A percentile compares a stretch with the other conserved stretches of the same genome.
phyloP scores from a whole-genome alignment of 1,140 invertebrate species.

The Lepidurus arcticus region DNA sequence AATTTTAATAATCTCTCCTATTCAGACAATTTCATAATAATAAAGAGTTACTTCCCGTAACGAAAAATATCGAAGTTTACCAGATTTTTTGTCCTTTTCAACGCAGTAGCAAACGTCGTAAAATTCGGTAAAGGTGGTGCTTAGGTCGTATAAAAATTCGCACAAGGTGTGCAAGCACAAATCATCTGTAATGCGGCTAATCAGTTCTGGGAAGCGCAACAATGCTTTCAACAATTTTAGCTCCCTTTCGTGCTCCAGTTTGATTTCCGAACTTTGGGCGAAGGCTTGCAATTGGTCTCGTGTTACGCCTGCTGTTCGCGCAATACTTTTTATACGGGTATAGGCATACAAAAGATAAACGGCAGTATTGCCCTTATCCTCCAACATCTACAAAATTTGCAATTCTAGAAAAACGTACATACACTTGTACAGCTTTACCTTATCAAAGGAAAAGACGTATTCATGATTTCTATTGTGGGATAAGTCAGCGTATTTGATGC shows the following conservation, averaged over 20 bases:
- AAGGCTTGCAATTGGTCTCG: slow-evolving; percentile 54
- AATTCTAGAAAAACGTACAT: not conserved
- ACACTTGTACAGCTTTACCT: slow-evolving; percentile 46
- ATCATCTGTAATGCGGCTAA: slow-evolving; percentile 76
- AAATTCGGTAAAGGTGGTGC: slow-evolving; percentile 90
- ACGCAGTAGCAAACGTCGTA: slow-evolving; percentile 98
- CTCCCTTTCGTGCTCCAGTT: slow-evolving; percentile 84
- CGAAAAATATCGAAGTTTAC: slow-evolving; percentile 33
- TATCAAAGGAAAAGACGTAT: slow-evolving; percentile 98
- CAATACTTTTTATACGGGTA: slow-evolving; percentile 88
- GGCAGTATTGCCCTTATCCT: slow-evolving; percentile 97
- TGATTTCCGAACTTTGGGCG: slow-evolving; percentile 53
- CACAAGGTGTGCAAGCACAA: slow-evolving; percentile 84
- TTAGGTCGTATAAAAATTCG: slow-evolving; percentile 92
- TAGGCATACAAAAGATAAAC: slow-evolving; percentile 95
- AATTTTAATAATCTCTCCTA: slow-evolving; percentile 71
- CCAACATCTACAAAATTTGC: slow-evolving; percentile 71
- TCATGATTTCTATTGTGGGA: slow-evolving; percentile 88
- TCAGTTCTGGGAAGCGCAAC: slow-evolving; percentile 71
- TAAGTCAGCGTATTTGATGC: slow-evolving; percentile 97
- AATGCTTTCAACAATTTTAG: slow-evolving; percentile 84
- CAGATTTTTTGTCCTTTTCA: slow-evolving; percentile 64
- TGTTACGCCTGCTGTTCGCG: slow-evolving; percentile 65
- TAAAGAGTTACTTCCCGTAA: not conserved
- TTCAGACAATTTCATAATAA: slow-evolving; percentile 26